A percentile compares a stretch with the other conserved stretches of the same genome.
These are phyloP conservation scores for Geococcyx californianus DNA, from an alignment of 2,113 vertebrate genomes.

Conservation along the genomic window DNA sequence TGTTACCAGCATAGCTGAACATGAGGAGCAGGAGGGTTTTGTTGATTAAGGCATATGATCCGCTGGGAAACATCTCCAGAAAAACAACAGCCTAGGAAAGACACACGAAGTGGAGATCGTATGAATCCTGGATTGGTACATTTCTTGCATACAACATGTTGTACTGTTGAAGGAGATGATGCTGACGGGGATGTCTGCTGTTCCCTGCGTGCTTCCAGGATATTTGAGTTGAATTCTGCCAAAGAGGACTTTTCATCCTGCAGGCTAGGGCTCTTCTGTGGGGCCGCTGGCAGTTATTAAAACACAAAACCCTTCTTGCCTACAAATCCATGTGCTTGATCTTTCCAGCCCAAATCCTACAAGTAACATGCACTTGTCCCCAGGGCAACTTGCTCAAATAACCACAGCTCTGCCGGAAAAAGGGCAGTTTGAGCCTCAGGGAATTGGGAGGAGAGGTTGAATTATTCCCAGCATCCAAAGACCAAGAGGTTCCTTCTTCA, in stretches of 20 bases:
- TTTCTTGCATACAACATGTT: background rate
- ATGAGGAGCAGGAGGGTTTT: background rate
- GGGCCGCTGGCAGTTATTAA: slow-evolving; percentile 46
- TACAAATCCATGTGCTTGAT: slow-evolving; percentile 50
- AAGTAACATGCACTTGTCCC: slow-evolving; percentile 65
- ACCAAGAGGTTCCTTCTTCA: slow-evolving; percentile 40
- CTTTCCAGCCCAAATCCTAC: slow-evolving; percentile 50
- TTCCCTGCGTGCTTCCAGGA: background rate
- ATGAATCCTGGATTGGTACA: background rate
- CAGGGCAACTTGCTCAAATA: slow-evolving; percentile 55
- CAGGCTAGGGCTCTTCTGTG: background rate
- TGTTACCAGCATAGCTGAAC: background rate
- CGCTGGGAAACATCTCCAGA: background rate
- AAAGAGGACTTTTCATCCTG: slow-evolving; percentile 23
- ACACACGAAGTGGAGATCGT: background rate
- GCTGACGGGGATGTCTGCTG: background rate
- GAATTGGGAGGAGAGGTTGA: slow-evolving; percentile 46
- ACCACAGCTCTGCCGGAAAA: slow-evolving; percentile 57
- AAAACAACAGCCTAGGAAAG: background rate
- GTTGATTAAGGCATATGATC: background rate
- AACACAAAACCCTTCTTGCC: slow-evolving; percentile 52
- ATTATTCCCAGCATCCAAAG: slow-evolving; percentile 59
- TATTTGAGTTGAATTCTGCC: slow-evolving; percentile 22
- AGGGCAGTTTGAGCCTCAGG: slow-evolving; percentile 33
- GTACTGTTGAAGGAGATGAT: background rate